These are phyloP conservation scores for Plusia festucae DNA, from an alignment of 2,888 invertebrate species.

Conservation along the genomic window DNA sequence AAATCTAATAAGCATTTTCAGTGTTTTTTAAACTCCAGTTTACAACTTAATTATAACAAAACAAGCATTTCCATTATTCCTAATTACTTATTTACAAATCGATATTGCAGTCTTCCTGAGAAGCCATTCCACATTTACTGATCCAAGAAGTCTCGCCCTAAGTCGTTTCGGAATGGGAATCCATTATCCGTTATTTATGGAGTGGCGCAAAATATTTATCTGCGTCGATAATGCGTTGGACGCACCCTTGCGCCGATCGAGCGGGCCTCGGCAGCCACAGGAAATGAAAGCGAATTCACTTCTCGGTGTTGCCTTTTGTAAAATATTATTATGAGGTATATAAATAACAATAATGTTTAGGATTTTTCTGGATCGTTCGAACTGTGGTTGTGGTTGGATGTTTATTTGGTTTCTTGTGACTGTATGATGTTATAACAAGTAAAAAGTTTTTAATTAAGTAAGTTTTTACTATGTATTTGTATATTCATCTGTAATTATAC, in stretches of 20 bases:
- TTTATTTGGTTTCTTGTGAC: neutral
- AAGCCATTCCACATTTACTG: constrained; percentile 39
- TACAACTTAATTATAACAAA: neutral
- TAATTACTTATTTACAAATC: neutral
- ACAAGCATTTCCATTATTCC: neutral
- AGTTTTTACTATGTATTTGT: no score
- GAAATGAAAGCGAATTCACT: constrained; percentile 76
- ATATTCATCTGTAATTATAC: no score
- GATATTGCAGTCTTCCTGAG: neutral
- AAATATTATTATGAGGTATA: constrained; percentile 64
- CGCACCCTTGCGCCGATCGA: constrained; percentile 60
- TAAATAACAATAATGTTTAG: constrained; percentile 57
- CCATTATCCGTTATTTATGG: constrained; percentile 88
- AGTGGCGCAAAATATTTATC: constrained; percentile 87
- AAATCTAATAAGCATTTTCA: no score
- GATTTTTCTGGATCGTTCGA: constrained; percentile 30
- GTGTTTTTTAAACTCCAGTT: no score
- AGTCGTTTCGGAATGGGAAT: constrained; percentile 76
- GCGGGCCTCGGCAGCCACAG: constrained; percentile 54
- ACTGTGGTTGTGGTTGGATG: constrained; percentile 8
- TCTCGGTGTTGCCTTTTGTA: constrained; percentile 48
- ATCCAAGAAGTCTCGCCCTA: constrained; percentile 60
- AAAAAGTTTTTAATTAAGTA: no score
- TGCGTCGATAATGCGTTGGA: constrained; percentile 80
- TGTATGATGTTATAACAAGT: no score